Percentiles rank a stretch among this genome's conserved stretches.
Conservation (phyloP, 2,797 vertebrate species). For the Sebastes ruberrimus region DNA sequence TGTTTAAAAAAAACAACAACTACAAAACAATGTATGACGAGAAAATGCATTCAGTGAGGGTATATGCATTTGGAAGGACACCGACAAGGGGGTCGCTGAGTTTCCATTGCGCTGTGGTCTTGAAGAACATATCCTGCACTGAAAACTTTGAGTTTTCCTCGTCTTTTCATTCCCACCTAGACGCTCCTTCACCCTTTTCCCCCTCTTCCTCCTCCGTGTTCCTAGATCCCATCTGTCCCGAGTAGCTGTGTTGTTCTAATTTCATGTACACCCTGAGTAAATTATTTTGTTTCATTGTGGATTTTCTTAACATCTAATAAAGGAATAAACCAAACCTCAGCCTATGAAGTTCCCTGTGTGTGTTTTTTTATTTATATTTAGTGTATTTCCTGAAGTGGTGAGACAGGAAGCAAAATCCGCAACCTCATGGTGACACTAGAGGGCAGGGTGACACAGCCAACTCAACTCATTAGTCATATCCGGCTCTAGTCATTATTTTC, state of each 20-base stretch:
- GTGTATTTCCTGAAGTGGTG: background rate
- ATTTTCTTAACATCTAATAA: conserved; percentile 99
- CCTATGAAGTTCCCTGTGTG: background rate
- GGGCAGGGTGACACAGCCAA: conserved; percentile 33
- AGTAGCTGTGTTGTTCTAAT: conserved; percentile 95
- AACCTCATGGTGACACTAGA: conserved; percentile 49
- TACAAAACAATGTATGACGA: conserved; percentile 2
- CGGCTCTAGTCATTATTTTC: background rate
- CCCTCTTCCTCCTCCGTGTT: conserved; percentile 51
- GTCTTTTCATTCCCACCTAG: conserved; percentile 84
- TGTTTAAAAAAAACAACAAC: conserved; percentile 45
- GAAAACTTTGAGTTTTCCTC: conserved; percentile 76
- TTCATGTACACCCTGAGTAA: conserved; percentile 96
- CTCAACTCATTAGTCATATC: background rate
- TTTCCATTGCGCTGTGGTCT: conserved; percentile 81
- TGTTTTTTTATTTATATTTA: background rate
- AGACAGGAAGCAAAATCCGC: background rate
- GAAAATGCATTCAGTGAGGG: conserved; percentile 56
- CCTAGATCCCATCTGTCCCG: conserved; percentile 73
- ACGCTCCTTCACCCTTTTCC: conserved; percentile 74
- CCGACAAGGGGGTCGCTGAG: conserved; percentile 30
- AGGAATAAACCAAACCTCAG: conserved; percentile 84
- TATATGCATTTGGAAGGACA: conserved; percentile 70
- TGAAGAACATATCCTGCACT: conserved; percentile 86
- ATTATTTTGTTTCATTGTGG: conserved; percentile 99